Conservation (phyloP, 2,113 vertebrate species). For the Chloropsis cyanopogon region DNA sequence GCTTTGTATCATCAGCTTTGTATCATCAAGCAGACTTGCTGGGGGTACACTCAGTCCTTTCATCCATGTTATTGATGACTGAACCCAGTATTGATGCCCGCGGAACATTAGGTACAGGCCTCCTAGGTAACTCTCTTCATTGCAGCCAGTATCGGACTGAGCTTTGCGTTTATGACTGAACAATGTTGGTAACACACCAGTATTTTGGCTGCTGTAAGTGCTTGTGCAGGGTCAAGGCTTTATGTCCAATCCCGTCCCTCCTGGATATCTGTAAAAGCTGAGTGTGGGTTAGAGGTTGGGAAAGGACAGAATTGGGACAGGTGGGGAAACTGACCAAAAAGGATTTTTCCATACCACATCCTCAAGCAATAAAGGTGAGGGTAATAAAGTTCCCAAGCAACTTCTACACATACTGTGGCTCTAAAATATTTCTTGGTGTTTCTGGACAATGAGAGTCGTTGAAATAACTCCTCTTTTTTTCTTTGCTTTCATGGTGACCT, state of each 20-base stretch:
- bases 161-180: not conserved
- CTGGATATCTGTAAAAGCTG: not conserved
- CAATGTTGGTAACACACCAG: not conserved
- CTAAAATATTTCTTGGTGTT: not conserved
- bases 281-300: not conserved
- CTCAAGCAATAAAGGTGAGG: not conserved
- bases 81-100: accelerated
- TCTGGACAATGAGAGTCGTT: not conserved
- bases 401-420: not conserved
- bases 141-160: accelerated
- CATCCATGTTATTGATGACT: not conserved
- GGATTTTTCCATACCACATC: not conserved
- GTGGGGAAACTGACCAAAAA: not conserved
- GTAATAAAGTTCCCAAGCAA: not conserved
- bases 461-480: not conserved
- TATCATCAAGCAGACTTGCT: not conserved
- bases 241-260: accelerated
- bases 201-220: not conserved
- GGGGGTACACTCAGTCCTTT: not conserved
- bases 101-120: not conserved
- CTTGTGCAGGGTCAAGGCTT: not conserved
- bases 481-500: not conserved
- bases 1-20: too few relatives aligned
- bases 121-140: not conserved
- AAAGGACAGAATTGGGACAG: not conserved